Percentiles rank a stretch among this genome's conserved stretches.
These are phyloP conservation scores for Hyles euphorbiae DNA, from an alignment of 1,140 invertebrate species.

Conservation along the genomic window DNA sequence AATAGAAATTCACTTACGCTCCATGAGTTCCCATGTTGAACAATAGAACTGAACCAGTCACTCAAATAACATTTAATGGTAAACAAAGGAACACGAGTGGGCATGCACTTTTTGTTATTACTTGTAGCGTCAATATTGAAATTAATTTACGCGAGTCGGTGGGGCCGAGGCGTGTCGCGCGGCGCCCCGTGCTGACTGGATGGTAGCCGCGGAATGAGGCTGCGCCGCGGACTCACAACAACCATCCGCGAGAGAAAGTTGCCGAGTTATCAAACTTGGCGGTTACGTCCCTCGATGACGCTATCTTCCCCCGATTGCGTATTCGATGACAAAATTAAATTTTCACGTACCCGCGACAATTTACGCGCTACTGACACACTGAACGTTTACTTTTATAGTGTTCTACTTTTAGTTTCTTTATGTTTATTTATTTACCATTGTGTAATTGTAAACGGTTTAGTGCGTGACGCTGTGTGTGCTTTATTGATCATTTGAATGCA, in stretches of 20 bases:
- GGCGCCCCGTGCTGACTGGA: conserved; percentile 43
- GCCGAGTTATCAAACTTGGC: conserved; percentile 64
- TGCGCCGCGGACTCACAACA: conserved; percentile 17
- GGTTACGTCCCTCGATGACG: conserved; percentile 68
- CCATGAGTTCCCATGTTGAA: conserved; percentile 55
- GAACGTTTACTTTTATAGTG: conserved; percentile 35
- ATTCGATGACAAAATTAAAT: conserved; percentile 65
- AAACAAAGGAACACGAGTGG: conserved; percentile 40
- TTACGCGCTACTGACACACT: conserved; percentile 63
- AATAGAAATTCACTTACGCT: conserved; percentile 44
- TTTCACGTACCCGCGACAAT: conserved; percentile 45
- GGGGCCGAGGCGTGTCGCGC: conserved; percentile 37
- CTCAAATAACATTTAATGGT: conserved; percentile 41
- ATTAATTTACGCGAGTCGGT: conserved; percentile 30
- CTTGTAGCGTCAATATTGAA: conserved; percentile 11
- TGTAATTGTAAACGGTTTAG: neutral
- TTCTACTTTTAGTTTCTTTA: conserved; percentile 39
- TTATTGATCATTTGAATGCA: no score
- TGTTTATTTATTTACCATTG: conserved; percentile 20
- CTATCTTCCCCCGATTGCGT: conserved; percentile 64
- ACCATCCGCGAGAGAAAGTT: conserved; percentile 60
- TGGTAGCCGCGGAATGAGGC: conserved; percentile 50
- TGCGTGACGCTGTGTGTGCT: no score
- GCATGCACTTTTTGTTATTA: conserved; percentile 18
- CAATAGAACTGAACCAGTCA: conserved; percentile 37